A percentile compares a stretch with the other conserved stretches of the same genome.
phyloP scores from a whole-genome alignment of 2,797 vertebrate genomes.

The Schizopygopsis pylzovi region DNA sequence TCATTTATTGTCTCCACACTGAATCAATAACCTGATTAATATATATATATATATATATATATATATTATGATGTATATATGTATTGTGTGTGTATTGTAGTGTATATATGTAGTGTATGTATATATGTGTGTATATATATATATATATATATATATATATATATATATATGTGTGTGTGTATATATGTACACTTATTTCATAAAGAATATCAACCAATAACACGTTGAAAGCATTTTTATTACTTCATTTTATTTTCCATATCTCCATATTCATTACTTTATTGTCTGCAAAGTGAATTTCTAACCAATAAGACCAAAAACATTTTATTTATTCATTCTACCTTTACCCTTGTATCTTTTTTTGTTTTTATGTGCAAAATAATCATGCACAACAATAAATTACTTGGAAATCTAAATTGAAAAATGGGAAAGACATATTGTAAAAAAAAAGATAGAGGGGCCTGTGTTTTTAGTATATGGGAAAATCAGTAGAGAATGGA shows the following conservation, averaged over 20 bases:
- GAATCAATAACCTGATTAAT: not conserved
- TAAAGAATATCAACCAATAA: not conserved
- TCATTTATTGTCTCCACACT: not conserved
- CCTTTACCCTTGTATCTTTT: not conserved
- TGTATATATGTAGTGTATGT: too few relatives aligned
- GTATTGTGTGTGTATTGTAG: too few relatives aligned
- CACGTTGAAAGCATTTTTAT: not conserved
- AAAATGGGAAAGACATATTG: not conserved
- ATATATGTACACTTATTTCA: not conserved
- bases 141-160: too few relatives aligned
- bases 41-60: not conserved
- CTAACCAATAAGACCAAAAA: not conserved
- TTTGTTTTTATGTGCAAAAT: not conserved
- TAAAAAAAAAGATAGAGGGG: not conserved
- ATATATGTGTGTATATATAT: not conserved
- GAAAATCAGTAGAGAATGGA: not conserved
- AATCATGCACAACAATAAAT: not conserved
- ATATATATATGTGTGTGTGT: not conserved
- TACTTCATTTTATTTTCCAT: not conserved
- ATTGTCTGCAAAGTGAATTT: not conserved
- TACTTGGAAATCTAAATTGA: not conserved
- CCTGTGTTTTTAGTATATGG: not conserved
- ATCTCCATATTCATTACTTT: not conserved
- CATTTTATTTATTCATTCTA: not conserved
- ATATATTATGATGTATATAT: too few relatives aligned